Conservation (phyloP, 1,140 invertebrate genomes). For the Zaprionus lachaisei region DNA sequence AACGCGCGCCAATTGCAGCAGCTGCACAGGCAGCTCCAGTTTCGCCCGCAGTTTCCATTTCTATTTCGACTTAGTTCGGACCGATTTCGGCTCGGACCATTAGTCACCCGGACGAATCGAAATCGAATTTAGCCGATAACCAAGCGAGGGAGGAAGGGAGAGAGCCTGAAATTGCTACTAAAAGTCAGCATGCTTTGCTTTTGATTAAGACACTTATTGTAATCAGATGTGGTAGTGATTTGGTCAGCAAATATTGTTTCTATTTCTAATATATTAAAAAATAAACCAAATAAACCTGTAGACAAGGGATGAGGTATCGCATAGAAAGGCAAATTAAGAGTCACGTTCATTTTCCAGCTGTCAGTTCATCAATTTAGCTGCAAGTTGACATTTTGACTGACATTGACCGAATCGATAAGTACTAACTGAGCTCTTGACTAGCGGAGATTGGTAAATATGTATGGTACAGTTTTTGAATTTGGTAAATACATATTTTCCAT, state of each 20-base stretch:
- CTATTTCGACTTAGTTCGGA: neutral
- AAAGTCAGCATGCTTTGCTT: neutral
- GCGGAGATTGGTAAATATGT: neutral
- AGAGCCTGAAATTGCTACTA: too few relatives aligned
- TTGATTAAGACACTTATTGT: neutral
- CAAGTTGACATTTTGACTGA: neutral
- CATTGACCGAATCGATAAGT: neutral
- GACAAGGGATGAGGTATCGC: too few relatives aligned
- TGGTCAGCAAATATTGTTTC: neutral
- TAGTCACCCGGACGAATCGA: neutral
- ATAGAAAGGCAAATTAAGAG: neutral
- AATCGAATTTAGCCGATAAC: neutral
- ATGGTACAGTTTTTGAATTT: too few relatives aligned
- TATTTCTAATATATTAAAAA: neutral
- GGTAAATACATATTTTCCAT: neutral
- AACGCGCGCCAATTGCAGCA: conserved; percentile 21
- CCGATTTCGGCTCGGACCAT: neutral
- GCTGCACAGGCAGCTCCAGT: neutral
- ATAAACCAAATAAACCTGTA: neutral
- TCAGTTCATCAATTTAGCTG: neutral
- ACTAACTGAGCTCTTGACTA: neutral
- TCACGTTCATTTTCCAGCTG: neutral
- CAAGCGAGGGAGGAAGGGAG: neutral
- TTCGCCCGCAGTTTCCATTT: conserved; percentile 3
- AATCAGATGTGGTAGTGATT: neutral